Base-by-base conservation (phyloP, 2,797 vertebrate species). In the Fringilla coelebs region DNA sequence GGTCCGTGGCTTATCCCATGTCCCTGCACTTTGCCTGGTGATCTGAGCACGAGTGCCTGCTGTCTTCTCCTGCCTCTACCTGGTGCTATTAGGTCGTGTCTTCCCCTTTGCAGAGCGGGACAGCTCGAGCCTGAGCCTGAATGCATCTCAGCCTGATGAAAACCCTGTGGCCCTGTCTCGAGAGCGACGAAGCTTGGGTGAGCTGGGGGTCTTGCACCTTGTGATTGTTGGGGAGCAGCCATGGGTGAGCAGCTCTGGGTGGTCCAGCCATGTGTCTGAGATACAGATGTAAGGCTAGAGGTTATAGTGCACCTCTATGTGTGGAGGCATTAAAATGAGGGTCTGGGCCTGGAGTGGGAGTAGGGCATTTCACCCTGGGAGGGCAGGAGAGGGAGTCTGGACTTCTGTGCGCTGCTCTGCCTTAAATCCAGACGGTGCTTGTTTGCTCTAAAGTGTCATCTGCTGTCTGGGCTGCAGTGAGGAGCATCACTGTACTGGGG, bases 151-250 rank as follows among this genome's bases (percentile, higher is more conserved):
- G 67, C 61, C 93, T 0, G 72, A 88, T 81, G 90, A 92, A 61
- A 94, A 94, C 63, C 77, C 34, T 0, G 61, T 78, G 75, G 75
- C 43, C 88, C 93, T 97, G 81, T 87, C 96, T 88, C 97, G 98
- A 73, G 96, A 97, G 78, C 97, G 97, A 89, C 97, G 98, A 92
- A 98, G 98, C 85, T 83, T 98, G 24, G 98, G 98, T 98, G 93
- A 97, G 97, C 67, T 1, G 3, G 25, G 48, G 17, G 10, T 63
- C 34, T 65, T 60, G 63, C 61, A 66, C 46, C 26, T 66, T 54
- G 29, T 28, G 55, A 8, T 60, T 65, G 29, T n/a, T 45, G 57
- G 51, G 40, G 48, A 48, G 40, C 28, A 62, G 84, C 55, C 31
- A 1, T 10, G 31, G 18, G 17, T 46, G 68, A 49, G 40, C 26